Base-by-base conservation (phyloP, 2,797 vertebrate genomes). In the Agapornis canus region DNA sequence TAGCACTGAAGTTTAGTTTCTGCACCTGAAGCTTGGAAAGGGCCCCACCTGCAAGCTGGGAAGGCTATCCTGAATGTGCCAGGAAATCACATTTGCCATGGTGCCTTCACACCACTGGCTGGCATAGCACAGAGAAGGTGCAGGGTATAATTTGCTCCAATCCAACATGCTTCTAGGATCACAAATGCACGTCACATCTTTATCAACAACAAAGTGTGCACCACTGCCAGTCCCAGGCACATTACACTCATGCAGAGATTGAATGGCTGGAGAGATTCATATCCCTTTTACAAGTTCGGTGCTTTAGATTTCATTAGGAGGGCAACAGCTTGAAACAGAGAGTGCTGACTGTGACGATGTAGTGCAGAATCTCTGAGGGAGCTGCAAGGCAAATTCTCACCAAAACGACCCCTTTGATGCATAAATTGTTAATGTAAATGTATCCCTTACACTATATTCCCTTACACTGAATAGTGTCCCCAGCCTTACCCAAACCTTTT, bases 221-320 rank as follows among this genome's bases (percentile, higher is more conserved):
- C 26, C 13, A 13, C 61, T 23, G 39, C 39, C 59, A 54, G 59
- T 35, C 18, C 27, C 42, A 8, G 8, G 22, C 27, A 77, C 52
- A 8, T 6, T n/a, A 65, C 27, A 5, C 42, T 80, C 65, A 26
- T 1, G 1, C 8, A 22, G 21, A 66, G 18, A 45, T 0, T 4
- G 35, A 59, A 27, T 1, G 1, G 16, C 18, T 3, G 1, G n/a
- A 56, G 32, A 37, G 29, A n/a, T 56, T 29, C 3, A 5, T 10
- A 57, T 15, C 31, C 65, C 42, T 42, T 1, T 54, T 32, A 29
- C 29, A 73, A 79, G 42, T 19, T 51, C 13, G 14, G 42, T 45
- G 54, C 29, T 49, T 47, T 9, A 68, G 75, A 49, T 54, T 68
- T 73, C 27, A 17, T 31, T 13, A 61, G 60, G 15, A 51, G 11